phyloP scores from a whole-genome alignment of 2,888 invertebrate genomes.

The Limnephilus auricula region DNA sequence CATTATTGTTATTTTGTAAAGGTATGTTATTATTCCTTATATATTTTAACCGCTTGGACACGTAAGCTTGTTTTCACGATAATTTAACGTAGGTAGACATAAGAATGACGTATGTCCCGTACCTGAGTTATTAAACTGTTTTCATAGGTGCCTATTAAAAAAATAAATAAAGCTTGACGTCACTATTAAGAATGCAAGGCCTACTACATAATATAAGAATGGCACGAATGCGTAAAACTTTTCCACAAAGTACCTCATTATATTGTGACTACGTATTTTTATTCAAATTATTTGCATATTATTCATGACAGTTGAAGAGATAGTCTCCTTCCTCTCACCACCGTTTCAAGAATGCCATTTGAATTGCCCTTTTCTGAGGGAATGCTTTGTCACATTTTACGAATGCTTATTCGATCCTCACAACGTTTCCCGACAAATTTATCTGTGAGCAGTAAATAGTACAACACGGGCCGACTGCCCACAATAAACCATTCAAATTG shows the following conservation, averaged over 20 bases:
- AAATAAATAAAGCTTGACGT: too few relatives aligned
- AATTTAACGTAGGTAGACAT: too few relatives aligned
- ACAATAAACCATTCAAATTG: conserved; percentile 39
- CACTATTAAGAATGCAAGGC: too few relatives aligned
- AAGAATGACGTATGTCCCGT: too few relatives aligned
- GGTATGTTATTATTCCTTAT: too few relatives aligned
- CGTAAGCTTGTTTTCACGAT: too few relatives aligned
- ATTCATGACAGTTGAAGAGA: neutral
- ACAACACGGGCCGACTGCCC: neutral
- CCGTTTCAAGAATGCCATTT: neutral
- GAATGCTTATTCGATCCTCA: conserved; percentile 10
- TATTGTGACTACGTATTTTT: neutral
- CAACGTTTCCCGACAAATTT: conserved; percentile 9
- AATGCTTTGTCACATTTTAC: neutral
- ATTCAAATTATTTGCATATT: neutral
- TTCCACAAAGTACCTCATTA: neutral
- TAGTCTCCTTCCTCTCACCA: neutral
- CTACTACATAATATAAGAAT: too few relatives aligned
- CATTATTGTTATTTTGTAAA: too few relatives aligned
- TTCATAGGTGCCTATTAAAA: too few relatives aligned
- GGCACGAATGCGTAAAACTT: neutral
- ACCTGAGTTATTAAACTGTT: too few relatives aligned
- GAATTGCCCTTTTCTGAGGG: neutral
- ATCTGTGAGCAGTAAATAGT: conserved; percentile 4
- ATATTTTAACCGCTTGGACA: too few relatives aligned